Conservation (phyloP, 2,888 invertebrate genomes). For the Leptogaster cylindrica region DNA sequence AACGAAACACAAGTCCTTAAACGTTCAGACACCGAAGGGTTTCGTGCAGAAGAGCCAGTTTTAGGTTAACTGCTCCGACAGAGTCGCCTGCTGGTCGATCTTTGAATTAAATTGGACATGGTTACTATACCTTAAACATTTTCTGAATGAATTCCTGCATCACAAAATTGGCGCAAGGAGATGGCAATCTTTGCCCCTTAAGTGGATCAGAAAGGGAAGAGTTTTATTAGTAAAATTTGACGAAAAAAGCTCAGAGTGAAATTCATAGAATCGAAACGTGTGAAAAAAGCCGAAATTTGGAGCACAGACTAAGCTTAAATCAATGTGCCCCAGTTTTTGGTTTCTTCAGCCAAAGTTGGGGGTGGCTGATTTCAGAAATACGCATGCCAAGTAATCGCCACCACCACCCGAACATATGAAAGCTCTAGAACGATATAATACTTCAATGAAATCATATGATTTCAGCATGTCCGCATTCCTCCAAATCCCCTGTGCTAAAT, state of each 20-base stretch:
- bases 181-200: neutral
- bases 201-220: neutral
- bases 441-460: slow-evolving; percentile 46
- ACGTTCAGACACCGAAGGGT: neutral
- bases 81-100: slow-evolving; percentile 6
- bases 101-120: neutral
- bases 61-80: slow-evolving; percentile 2
- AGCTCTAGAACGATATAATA: slow-evolving; percentile 32
- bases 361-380: slow-evolving; percentile 15
- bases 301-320: slow-evolving; percentile 29
- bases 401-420: neutral
- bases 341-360: slow-evolving; percentile 33
- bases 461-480: slow-evolving; percentile 44
- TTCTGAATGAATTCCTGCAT: slow-evolving; percentile 31
- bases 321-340: slow-evolving; percentile 38
- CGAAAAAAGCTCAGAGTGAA: slow-evolving; percentile 16
- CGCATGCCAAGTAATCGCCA: slow-evolving; percentile 36
- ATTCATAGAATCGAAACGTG: neutral
- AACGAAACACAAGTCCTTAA: slow-evolving; percentile 15
- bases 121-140: neutral
- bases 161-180: slow-evolving; percentile 1
- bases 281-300: slow-evolving; percentile 8
- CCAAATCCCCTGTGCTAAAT: slow-evolving; percentile 41
- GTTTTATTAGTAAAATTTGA: neutral
- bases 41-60: slow-evolving; percentile 14